Base-by-base conservation (phyloP, 2,113 vertebrate genomes). In the Microcebus ravelobensis region DNA sequence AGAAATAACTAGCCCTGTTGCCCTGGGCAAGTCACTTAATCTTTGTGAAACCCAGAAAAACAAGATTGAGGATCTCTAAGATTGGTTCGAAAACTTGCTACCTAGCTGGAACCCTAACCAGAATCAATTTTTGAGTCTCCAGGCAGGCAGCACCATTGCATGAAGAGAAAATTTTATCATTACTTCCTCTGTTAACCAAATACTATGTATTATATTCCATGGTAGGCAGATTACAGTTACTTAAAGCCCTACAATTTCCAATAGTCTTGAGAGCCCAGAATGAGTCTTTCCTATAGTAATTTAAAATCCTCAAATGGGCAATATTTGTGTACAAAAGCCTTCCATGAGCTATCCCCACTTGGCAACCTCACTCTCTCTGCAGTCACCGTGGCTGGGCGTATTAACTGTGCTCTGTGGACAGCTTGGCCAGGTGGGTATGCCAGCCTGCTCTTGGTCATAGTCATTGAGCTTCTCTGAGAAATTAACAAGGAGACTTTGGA, bases 41-140 rank as follows among this genome's bases (percentile, higher is more conserved):
- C 87, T 92, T 95, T 93, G 42, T 94, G 73, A 96, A 95, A 83
- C 17, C 9, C 25, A 87, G 92, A 85, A 94, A 95, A 96, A 90
- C 52, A 96, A 93, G 68, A 67, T 13, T 3, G 42, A 94, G 36
- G 31, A 57, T 68, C 55, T 93, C 67, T 86, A 77, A 94, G 48
- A 34, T 63, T 87, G 57, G 21, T 93, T 77, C 34, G 39, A 59
- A 95, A 84, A 59, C 5, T 10, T n/a, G 42, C 42, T 76, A 74
- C 71, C 2, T 48, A 57, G 13, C 8, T 2, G 12, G 0, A 74
- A 83, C 6, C 45, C 39, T 73, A 86, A 83, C 45, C 20, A 80
- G 21, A 70, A 92, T 59, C 13, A 76, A 63, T 42, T 59, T 84
- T 84, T 90, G 12, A 52, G 34, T 88, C 39, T 34, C 39, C 39